Evolutionary conservation across 2,797 vertebrate genomes (phyloP).

Genomic region (Falco biarmicus): DNA sequence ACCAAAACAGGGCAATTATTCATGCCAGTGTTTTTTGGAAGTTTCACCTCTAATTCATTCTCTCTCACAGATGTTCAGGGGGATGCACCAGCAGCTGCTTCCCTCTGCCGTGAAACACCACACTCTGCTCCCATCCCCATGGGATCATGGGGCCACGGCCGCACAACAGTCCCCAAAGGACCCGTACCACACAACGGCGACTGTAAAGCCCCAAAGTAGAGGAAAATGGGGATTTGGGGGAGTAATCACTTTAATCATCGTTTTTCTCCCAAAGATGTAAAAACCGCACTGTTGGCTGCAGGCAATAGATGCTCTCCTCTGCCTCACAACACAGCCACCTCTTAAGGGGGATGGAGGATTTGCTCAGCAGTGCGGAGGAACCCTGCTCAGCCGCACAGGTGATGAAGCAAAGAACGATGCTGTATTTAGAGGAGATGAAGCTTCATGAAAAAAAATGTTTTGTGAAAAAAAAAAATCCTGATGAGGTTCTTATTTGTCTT

Average conservation of each 20-base stretch:
- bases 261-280: background rate
- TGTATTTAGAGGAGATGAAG: background rate
- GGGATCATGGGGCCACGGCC: rapidly evolving
- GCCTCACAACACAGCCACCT: background rate
- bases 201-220: background rate
- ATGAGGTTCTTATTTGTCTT: background rate
- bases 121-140: background rate
- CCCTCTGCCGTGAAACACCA: background rate
- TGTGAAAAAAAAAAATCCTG: background rate
- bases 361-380: background rate
- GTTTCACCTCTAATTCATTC: slow-evolving; percentile 13
- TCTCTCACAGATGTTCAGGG: background rate
- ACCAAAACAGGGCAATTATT: background rate
- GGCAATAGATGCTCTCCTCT: background rate
- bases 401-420: background rate
- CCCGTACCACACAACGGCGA: rapidly evolving
- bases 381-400: background rate
- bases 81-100: background rate
- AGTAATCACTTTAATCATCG: background rate
- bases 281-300: background rate
- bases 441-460: background rate
- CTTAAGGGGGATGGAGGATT: background rate
- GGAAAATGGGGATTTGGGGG: background rate
- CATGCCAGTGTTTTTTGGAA: background rate
- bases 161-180: background rate